Evolutionary conservation across 2,797 vertebrate species (phyloP).

Genomic region (Tapera naevia): DNA sequence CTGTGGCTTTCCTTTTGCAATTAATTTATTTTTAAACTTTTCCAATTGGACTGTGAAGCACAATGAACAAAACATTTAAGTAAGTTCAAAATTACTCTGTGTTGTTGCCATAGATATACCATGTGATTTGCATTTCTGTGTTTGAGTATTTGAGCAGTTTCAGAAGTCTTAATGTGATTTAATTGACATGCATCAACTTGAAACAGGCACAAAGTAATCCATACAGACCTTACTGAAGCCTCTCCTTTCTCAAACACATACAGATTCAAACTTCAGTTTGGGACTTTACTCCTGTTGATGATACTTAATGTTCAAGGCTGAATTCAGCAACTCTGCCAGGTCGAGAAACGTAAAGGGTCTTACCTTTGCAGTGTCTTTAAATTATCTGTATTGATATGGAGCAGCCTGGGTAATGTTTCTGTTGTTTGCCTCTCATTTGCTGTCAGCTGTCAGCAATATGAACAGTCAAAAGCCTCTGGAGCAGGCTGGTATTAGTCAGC

Average conservation of each 20-base stretch:
- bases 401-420: slow-evolving; percentile 21
- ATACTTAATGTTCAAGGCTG: not conserved
- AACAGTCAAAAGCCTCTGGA: slow-evolving; percentile 54
- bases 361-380: slow-evolving; percentile 45
- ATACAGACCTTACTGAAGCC: not conserved
- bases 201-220: not conserved
- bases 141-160: not conserved
- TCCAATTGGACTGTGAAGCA: not conserved
- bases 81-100: not conserved
- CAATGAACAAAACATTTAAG: not conserved
- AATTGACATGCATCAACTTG: not conserved
- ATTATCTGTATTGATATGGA: not conserved
- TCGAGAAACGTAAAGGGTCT: not conserved
- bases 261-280: not conserved
- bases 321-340: not conserved
- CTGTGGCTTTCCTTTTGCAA: not conserved
- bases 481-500: slow-evolving; percentile 73
- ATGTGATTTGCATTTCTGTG: not conserved
- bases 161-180: not conserved
- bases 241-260: not conserved
- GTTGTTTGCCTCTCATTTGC: slow-evolving; percentile 51
- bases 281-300: rapidly evolving
- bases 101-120: not conserved
- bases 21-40: not conserved
- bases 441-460: slow-evolving; percentile 67